Base-by-base conservation (phyloP, 2,797 vertebrate genomes). In the Chaetodon trifasciatus region DNA sequence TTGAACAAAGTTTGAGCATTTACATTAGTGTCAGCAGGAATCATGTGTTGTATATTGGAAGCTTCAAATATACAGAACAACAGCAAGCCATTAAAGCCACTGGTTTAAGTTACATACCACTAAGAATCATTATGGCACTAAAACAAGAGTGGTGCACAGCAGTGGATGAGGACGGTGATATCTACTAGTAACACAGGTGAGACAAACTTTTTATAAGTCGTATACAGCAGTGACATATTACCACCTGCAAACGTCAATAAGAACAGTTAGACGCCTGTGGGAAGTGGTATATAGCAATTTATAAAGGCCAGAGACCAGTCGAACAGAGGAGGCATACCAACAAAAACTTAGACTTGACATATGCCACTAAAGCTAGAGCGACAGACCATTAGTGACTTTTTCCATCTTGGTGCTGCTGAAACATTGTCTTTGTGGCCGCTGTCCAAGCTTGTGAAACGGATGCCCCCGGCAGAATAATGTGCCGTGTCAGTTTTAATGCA, bases 401-500 rank as follows among this genome's bases (percentile, higher is more conserved):
- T 78, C n/a, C 0, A 17, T 66, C n/a, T 50, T 17, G 6, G 42
- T 65, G 24, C 44, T 40, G 39, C 81, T 37, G 47, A 53, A 61
- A 61, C 58, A 37, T 60, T 15, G 11, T 32, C 42, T 50, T 64
- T 8, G 17, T 74, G 76, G 83, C 76, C 50, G 35, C 35, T 57
- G 0, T 64, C 55, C 63, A 75, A 52, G 46, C 49, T 70, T 40
- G 62, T 77, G n/a, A 79, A 74, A 69, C 53, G n/a, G 35, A 70
- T 35, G 12, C 64, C 57, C 44, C 49, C 35, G 28, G 47, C 50
- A 65, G 61, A 68, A 71, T 83, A 79, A 83, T 69, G 52, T 56
- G 10, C 64, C 1, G 6, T 50, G 70, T 80, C 69, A 23, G 4
- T 74, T 76, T 76, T 75, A 75, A 79, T 76, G 46, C 47, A 73